A percentile compares a stretch with the other conserved stretches of the same genome.
These are phyloP conservation scores for Heliconius hermathena DNA, from an alignment of 1,140 invertebrate genomes.

Conservation along the genomic window DNA sequence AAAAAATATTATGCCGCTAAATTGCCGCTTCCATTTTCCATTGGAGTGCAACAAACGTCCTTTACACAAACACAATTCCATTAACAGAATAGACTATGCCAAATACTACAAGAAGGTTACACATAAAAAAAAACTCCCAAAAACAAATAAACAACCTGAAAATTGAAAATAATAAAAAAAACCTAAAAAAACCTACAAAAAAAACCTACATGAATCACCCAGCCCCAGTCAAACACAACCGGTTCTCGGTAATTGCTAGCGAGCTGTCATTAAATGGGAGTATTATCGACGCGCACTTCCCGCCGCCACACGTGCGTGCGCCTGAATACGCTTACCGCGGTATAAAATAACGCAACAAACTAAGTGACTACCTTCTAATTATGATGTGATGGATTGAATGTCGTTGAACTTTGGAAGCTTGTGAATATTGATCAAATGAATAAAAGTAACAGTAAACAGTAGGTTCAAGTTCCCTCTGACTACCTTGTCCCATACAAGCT, in stretches of 20 bases:
- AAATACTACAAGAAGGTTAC: too few species aligned
- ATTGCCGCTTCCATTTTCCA: too few species aligned
- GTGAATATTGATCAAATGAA: too few species aligned
- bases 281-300: conserved; percentile 26
- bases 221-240: not conserved
- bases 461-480: too few species aligned
- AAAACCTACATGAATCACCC: not conserved
- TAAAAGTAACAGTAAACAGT: too few species aligned
- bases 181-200: not conserved
- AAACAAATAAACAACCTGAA: not conserved
- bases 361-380: conserved; percentile 8
- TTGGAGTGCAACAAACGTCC: too few species aligned
- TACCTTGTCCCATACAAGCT: too few species aligned
- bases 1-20: too few species aligned
- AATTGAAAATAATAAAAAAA: not conserved
- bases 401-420: not conserved
- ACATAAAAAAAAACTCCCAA: too few species aligned
- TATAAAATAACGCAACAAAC: conserved; percentile 7
- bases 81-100: too few species aligned
- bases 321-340: conserved; percentile 7
- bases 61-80: too few species aligned
- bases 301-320: conserved; percentile 17
- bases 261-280: not conserved
- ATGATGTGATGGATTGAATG: conserved; percentile 4
- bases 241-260: conserved; percentile 14